These are phyloP conservation scores for Riparia riparia DNA, from an alignment of 2,113 vertebrate genomes.

Conservation along the genomic window DNA sequence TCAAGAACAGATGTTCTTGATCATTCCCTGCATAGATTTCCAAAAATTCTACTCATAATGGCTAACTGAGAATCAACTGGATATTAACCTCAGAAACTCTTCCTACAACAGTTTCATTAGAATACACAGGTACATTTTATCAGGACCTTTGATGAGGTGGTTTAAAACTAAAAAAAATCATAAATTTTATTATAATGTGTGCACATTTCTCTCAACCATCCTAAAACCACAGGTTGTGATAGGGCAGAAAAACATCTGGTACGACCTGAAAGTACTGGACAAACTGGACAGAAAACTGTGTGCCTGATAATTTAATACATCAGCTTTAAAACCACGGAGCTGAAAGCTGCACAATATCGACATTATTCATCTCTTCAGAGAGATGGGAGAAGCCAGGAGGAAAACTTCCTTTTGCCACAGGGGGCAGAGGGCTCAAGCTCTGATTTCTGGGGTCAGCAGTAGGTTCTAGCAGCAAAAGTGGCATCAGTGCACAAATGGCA, in stretches of 20 bases:
- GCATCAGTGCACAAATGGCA: neutral
- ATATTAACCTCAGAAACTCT: neutral
- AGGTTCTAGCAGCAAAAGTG: neutral
- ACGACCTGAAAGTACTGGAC: neutral
- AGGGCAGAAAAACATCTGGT: neutral
- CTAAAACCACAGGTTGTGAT: neutral
- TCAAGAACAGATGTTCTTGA: constrained; percentile 13
- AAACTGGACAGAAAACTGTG: neutral
- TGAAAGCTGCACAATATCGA: neutral
- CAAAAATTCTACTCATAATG: neutral
- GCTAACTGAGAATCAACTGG: neutral
- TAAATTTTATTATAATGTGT: neutral
- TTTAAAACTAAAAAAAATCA: neutral
- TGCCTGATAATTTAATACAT: neutral
- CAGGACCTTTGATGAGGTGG: neutral
- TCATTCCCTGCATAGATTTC: neutral
- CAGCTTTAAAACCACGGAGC: neutral
- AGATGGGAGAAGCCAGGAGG: neutral
- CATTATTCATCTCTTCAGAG: neutral
- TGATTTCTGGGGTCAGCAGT: neutral
- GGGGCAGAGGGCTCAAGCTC: neutral
- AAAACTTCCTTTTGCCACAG: neutral
- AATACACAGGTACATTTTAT: neutral
- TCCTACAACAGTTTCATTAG: neutral
- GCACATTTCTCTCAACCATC: neutral